These are phyloP conservation scores for Tuberolachnus salignus DNA, from an alignment of 2,888 invertebrate species.

Conservation along the genomic window DNA sequence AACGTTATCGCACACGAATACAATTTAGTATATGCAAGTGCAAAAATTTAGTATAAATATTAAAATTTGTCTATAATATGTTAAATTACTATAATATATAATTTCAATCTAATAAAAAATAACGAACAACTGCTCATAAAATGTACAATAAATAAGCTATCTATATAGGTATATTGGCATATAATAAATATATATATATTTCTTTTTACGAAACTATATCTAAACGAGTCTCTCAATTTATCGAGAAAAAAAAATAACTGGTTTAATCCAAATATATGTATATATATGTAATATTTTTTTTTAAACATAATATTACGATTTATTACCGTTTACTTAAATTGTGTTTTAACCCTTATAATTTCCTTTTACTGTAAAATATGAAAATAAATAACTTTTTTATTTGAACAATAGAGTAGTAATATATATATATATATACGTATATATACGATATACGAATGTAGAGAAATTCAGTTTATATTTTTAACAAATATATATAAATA, in stretches of 20 bases:
- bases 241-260: background rate
- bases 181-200: no score
- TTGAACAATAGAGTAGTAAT: background rate
- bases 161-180: background rate
- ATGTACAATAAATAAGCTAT: background rate
- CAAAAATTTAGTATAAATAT: background rate
- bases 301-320: no score
- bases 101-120: slow-evolving; percentile 11
- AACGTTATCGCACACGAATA: slow-evolving; percentile 9
- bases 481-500: background rate
- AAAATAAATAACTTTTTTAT: slow-evolving; percentile 27
- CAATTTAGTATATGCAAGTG: background rate
- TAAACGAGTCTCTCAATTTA: background rate
- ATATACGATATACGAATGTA: background rate
- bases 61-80: background rate
- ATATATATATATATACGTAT: no score
- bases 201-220: no score
- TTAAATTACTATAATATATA: background rate
- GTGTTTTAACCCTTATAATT: slow-evolving; percentile 26
- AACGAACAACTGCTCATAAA: background rate
- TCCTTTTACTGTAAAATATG: slow-evolving; percentile 24
- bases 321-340: background rate
- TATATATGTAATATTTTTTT: no score
- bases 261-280: background rate
- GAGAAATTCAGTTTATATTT: background rate